Conservation (phyloP, 2,797 vertebrate species). For the Urosaurus nigricauda region DNA sequence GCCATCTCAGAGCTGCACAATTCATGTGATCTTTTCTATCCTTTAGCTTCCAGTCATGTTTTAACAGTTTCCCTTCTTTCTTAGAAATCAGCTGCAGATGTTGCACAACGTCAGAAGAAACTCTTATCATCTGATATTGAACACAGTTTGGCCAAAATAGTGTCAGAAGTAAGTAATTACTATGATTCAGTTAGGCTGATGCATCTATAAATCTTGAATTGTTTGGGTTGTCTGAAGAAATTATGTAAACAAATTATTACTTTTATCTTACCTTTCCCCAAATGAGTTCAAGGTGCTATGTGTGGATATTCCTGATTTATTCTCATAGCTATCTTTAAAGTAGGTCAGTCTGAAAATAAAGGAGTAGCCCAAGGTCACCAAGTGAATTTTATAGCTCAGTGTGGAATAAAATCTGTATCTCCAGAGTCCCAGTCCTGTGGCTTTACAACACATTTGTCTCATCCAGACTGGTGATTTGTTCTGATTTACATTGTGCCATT, state of each 20-base stretch:
- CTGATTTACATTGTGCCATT: too few species aligned
- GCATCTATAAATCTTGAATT: background rate
- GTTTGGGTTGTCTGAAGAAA: background rate
- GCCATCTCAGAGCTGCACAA: background rate
- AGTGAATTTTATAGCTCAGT: background rate
- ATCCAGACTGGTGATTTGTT: too few species aligned
- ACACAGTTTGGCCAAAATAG: slow-evolving; percentile 42
- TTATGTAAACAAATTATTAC: background rate
- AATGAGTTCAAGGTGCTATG: too few species aligned
- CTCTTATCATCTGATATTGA: slow-evolving; percentile 48
- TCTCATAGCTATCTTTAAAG: background rate
- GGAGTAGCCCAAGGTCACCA: background rate
- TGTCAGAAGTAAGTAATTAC: slow-evolving; percentile 56
- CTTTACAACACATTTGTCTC: background rate
- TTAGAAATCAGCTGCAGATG: slow-evolving; percentile 21
- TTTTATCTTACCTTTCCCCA: background rate
- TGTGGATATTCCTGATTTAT: background rate
- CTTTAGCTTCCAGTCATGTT: background rate
- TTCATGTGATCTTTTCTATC: background rate
- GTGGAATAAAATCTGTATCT: background rate
- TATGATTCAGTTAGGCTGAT: background rate
- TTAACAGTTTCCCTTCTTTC: background rate
- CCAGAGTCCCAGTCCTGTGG: background rate
- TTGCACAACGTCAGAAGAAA: slow-evolving; percentile 18
- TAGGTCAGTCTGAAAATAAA: background rate